Percentiles rank a stretch among this genome's conserved stretches.
Conservation (phyloP, 2,888 invertebrate species). For the Drosophila barbarae region DNA sequence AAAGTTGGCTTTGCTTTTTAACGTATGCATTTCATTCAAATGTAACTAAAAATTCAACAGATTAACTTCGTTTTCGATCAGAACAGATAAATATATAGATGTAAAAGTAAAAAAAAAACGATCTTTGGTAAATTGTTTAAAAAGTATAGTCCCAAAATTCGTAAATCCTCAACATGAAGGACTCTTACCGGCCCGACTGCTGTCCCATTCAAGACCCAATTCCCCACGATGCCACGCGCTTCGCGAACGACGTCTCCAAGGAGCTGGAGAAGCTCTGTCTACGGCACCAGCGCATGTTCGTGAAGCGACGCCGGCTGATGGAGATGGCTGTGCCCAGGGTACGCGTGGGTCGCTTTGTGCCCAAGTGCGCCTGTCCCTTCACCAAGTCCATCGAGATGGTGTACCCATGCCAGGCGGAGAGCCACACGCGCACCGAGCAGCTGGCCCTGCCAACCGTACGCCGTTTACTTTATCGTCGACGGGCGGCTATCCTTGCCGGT, state of each 20-base stretch:
- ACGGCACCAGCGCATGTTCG: slow-evolving; percentile 56
- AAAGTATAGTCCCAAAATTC: slow-evolving; percentile 9
- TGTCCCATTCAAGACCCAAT: slow-evolving; percentile 55
- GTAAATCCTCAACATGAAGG: slow-evolving; percentile 37
- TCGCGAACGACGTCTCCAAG: slow-evolving; percentile 54
- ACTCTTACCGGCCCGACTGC: slow-evolving; percentile 59
- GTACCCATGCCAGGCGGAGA: slow-evolving; percentile 48
- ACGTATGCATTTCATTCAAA: neutral
- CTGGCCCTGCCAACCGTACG: slow-evolving; percentile 69
- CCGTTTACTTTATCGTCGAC: slow-evolving; percentile 42
- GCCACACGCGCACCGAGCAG: slow-evolving; percentile 74
- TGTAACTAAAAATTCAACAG: slow-evolving; percentile 1
- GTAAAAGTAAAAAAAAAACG: slow-evolving; percentile 3
- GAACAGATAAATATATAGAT: slow-evolving; percentile 18
- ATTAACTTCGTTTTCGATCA: slow-evolving; percentile 10
- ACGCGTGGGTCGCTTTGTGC: slow-evolving; percentile 46
- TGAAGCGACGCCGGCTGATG: slow-evolving; percentile 57
- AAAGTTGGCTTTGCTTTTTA: slow-evolving; percentile 3
- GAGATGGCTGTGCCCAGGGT: slow-evolving; percentile 55
- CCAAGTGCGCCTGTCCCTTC: slow-evolving; percentile 66
- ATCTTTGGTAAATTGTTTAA: slow-evolving; percentile 15
- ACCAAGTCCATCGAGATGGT: slow-evolving; percentile 66
- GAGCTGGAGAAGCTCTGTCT: slow-evolving; percentile 51
- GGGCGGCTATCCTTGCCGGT: slow-evolving; percentile 32
- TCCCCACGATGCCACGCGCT: slow-evolving; percentile 57